These are phyloP conservation scores for Acronicta alni DNA, from an alignment of 2,888 invertebrate species.

Conservation along the genomic window DNA sequence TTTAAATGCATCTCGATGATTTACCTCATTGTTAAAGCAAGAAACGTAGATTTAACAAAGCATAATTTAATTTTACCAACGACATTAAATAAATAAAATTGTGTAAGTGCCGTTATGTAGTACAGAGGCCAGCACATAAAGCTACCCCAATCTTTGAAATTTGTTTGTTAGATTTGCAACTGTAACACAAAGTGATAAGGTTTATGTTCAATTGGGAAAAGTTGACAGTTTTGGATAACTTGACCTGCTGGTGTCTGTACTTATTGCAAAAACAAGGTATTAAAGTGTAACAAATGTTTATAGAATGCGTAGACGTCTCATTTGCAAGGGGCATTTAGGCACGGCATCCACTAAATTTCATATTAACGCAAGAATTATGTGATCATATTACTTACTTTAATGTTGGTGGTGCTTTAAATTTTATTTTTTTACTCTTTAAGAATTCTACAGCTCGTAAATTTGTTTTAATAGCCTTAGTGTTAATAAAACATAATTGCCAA, in stretches of 20 bases:
- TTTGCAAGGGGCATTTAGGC: constrained; percentile 30
- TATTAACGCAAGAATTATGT: constrained; percentile 40
- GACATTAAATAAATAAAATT: constrained; percentile 53
- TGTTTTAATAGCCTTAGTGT: constrained; percentile 11
- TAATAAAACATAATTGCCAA: neutral
- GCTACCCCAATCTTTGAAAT: no score
- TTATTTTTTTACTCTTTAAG: constrained; percentile 26
- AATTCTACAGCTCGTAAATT: constrained; percentile 21
- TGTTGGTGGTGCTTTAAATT: constrained; percentile 19
- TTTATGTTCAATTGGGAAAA: no score
- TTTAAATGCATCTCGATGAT: no score
- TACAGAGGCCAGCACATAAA: no score
- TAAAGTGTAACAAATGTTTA: constrained; percentile 39
- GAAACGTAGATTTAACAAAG: no score
- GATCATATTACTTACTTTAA: constrained; percentile 32
- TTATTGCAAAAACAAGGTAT: constrained; percentile 42
- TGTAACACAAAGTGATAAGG: no score
- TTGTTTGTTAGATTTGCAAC: no score
- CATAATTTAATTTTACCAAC: no score
- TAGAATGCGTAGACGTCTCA: constrained; percentile 38
- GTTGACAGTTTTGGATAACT: no score
- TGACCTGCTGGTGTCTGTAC: no score
- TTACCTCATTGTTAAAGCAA: no score
- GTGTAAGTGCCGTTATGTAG: constrained; percentile 40
- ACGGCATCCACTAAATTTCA: constrained; percentile 30